phyloP scores from a whole-genome alignment of 92 coral and sea anemone genomes.

The Epizoanthus fatuus region DNA sequence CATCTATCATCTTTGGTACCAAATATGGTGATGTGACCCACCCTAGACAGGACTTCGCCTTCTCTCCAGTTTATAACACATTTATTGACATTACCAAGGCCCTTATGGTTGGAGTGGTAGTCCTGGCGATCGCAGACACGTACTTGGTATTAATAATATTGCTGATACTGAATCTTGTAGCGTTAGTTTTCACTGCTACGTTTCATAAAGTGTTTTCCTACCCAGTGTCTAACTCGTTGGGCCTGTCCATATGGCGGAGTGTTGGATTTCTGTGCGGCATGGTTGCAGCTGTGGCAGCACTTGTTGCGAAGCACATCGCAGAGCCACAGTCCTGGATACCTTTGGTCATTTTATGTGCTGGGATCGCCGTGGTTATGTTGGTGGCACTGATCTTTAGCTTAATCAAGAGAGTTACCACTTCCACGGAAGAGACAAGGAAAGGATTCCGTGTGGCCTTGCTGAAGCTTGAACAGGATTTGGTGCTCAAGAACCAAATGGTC shows the following conservation, averaged over 20 bases:
- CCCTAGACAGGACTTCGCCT: conserved; percentile 88
- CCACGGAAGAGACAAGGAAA: conserved; percentile 85
- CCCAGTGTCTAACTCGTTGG: conserved; percentile 85
- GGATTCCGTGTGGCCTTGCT: conserved; percentile 75
- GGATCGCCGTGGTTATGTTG: conserved; percentile 66
- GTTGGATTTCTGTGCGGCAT: conserved; percentile 81
- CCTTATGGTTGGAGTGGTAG: conserved; percentile 93
- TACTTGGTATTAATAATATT: conserved; percentile 65
- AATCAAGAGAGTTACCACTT: conserved; percentile 73
- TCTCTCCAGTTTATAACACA: conserved; percentile 93
- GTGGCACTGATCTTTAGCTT: conserved; percentile 75
- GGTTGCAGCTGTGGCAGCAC: conserved; percentile 78
- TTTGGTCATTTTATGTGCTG: conserved; percentile 76
- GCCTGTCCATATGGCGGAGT: conserved; percentile 84
- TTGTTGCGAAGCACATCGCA: conserved; percentile 68
- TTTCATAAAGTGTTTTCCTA: conserved; percentile 75
- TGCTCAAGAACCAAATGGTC: conserved; percentile 77
- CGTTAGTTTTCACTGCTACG: conserved; percentile 79
- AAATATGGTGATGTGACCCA: conserved; percentile 96
- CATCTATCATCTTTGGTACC: conserved; percentile 94
- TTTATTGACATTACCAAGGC: conserved; percentile 87
- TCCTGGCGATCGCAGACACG: conserved; percentile 75
- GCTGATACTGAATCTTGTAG: conserved; percentile 70
- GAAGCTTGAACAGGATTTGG: conserved; percentile 76
- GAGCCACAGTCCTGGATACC: conserved; percentile 79